Base-by-base conservation (phyloP, 1,140 invertebrate species). In the Leptonema lineaticorne region DNA sequence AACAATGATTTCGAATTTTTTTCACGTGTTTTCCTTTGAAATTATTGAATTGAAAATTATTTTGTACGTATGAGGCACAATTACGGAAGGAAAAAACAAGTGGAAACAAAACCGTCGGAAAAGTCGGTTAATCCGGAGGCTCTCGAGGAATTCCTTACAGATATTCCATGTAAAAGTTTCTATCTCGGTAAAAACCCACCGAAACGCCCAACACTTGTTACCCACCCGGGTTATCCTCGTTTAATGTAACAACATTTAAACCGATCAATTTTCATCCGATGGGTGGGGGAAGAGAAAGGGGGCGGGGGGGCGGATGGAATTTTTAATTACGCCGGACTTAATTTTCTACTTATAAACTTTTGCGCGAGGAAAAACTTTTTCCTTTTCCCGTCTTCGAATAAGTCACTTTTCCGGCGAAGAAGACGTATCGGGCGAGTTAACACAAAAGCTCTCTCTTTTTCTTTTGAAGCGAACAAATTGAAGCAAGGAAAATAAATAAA, bases 271-370 rank as follows among this genome's bases (percentile, higher is more conserved):
- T 62, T 37, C 22, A 45, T 62, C 37, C 24, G 29, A 33, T n/a
- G 59, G 33, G 56, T n/a, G 28, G 58, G 59, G n/a, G n/a, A n/a
- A n/a, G n/a, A n/a, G n/a, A n/a, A n/a, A n/a, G n/a, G n/a, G n/a
- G n/a, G n/a, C n/a, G n/a, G n/a, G n/a, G n/a, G n/a, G n/a, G n/a
- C n/a, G n/a, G n/a, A n/a, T n/a, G n/a, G n/a, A 62, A 62, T 62
- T 62, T 62, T 62, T 62, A 62, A 62, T 62, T 62, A 62, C 59
- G 37, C 59, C 59, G 59, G 59, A 62, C 59, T 62, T 62, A 62
- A 62, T 62, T 62, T 62, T 62, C 59, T 62, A 62, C 59, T 62
- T 62, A 62, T 37, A 62, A 62, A 62, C 59, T 62, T 62, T 58
- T 41, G 16, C 53, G 1, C 27, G 29, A 22, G 22, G 33, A 41